These are phyloP conservation scores for Laspeyria flexula DNA, from an alignment of 2,888 invertebrate genomes.

Conservation along the genomic window DNA sequence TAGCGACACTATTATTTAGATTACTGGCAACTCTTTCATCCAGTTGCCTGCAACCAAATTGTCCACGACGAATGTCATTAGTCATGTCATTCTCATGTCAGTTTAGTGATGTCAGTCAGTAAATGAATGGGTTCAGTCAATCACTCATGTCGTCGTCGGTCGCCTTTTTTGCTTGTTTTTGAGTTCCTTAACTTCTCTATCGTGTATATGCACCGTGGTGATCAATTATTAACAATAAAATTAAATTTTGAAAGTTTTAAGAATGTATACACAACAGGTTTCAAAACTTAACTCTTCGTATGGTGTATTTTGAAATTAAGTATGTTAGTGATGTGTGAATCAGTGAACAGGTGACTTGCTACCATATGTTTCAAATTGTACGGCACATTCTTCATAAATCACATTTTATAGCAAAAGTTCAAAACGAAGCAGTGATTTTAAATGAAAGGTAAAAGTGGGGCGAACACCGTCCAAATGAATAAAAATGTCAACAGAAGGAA, in stretches of 20 bases:
- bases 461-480: slow-evolving; percentile 85
- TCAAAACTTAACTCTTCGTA: slow-evolving; percentile 48
- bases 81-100: slow-evolving; percentile 2
- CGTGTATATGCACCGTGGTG: slow-evolving; percentile 63
- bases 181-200: slow-evolving; percentile 52
- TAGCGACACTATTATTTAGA: neutral
- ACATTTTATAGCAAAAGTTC: slow-evolving; percentile 42
- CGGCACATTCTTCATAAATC: slow-evolving; percentile 57
- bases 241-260: slow-evolving; percentile 42
- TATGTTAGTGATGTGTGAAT: slow-evolving; percentile 71
- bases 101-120: slow-evolving; percentile 22
- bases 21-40: neutral
- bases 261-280: slow-evolving; percentile 45
- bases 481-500: slow-evolving; percentile 89
- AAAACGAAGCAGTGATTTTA: slow-evolving; percentile 66
- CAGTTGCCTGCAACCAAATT: neutral
- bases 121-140: slow-evolving; percentile 48
- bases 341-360: slow-evolving; percentile 76
- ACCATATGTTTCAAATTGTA: slow-evolving; percentile 78
- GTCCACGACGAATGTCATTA: neutral
- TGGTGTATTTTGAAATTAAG: slow-evolving; percentile 53
- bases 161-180: slow-evolving; percentile 64
- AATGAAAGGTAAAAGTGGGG: slow-evolving; percentile 76
- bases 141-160: slow-evolving; percentile 52
- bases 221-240: slow-evolving; percentile 42